These are phyloP conservation scores for Actias luna DNA, from an alignment of 2,888 invertebrate genomes.

Conservation along the genomic window DNA sequence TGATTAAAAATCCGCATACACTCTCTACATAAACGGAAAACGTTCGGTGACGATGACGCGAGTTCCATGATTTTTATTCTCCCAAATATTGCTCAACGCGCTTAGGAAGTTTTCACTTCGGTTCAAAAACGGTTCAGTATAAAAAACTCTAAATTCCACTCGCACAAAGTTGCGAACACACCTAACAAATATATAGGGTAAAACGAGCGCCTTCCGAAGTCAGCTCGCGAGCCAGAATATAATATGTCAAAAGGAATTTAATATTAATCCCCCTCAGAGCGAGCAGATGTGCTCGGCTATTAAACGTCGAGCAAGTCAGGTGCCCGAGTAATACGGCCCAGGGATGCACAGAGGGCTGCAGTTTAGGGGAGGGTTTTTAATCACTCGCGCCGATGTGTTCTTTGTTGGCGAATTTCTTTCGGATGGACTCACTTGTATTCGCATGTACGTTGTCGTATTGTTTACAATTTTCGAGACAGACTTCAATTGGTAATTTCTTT, in stretches of 20 bases:
- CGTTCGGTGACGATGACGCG: too few relatives aligned
- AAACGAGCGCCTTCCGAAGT: background rate
- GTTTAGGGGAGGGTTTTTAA: conserved; percentile 24
- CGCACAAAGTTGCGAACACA: too few relatives aligned
- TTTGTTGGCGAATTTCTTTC: background rate
- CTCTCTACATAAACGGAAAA: too few relatives aligned
- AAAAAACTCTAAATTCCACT: too few relatives aligned
- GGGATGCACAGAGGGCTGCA: conserved; percentile 15
- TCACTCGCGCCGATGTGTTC: conserved; percentile 8
- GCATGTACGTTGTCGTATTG: background rate
- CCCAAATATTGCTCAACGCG: too few relatives aligned
- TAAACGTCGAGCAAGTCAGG: conserved; percentile 16
- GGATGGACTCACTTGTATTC: conserved; percentile 5
- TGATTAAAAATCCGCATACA: too few relatives aligned
- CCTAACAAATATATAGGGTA: too few relatives aligned
- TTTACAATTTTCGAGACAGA: background rate
- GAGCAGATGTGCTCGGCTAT: conserved; percentile 46
- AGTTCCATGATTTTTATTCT: too few relatives aligned
- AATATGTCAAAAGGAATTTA: conserved; percentile 58
- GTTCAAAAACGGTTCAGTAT: too few relatives aligned
- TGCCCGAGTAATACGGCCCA: conserved; percentile 3
- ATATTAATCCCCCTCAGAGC: conserved; percentile 52
- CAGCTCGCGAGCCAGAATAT: conserved; percentile 36
- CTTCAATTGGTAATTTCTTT: too few relatives aligned
- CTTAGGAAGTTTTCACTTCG: too few relatives aligned